These are phyloP conservation scores for Corythaixoides concolor DNA, from an alignment of 2,113 vertebrate genomes.

Conservation along the genomic window DNA sequence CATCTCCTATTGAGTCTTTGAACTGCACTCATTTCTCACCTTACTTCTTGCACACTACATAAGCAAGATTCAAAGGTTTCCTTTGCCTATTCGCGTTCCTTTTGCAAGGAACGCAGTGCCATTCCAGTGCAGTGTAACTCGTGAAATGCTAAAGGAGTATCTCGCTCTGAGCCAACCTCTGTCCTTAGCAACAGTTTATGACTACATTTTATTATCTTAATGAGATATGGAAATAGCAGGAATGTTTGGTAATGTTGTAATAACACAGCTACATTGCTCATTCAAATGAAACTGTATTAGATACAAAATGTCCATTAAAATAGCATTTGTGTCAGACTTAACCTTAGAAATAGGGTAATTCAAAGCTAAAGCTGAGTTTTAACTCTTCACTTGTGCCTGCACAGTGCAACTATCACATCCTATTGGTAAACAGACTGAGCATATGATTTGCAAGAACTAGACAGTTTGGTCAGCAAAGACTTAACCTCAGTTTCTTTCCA, in stretches of 20 bases:
- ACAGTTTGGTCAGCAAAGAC: slow-evolving; percentile 7
- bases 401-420: not conserved
- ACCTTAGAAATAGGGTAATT: slow-evolving; percentile 12
- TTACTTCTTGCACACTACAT: not conserved
- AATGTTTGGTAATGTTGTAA: not conserved
- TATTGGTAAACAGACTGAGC: not conserved
- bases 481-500: not conserved
- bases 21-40: not conserved
- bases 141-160: not conserved
- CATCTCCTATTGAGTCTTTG: not conserved
- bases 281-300: slow-evolving; percentile 34
- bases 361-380: not conserved
- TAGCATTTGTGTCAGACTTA: not conserved
- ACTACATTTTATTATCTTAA: slow-evolving; percentile 22
- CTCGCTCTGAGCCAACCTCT: not conserved
- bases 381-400: not conserved
- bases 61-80: not conserved
- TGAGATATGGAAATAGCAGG: not conserved
- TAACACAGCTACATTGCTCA: not conserved
- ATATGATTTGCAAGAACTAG: not conserved
- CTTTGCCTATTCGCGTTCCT: not conserved
- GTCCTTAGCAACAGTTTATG: slow-evolving; percentile 5
- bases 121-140: not conserved
- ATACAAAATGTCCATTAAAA: slow-evolving; percentile 26
- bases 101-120: not conserved